Evolutionary conservation across 2,888 invertebrate species (phyloP), one percentile per base, ranked within the genome.

Genomic region (Melinaea menophilus): DNA sequence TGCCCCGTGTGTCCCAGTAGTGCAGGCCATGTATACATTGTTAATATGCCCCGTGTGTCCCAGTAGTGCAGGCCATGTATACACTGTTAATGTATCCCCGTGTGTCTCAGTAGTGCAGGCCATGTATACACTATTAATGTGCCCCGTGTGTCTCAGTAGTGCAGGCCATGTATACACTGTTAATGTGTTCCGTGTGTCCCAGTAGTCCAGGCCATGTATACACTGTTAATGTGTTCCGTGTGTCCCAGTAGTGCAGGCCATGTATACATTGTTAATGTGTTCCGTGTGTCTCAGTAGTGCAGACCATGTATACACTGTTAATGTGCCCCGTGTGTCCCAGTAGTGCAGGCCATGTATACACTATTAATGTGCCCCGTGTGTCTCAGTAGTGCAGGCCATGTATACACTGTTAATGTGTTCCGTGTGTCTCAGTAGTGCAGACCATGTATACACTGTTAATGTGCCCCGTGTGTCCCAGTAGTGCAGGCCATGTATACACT

Each of bases 401-500:
- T 93, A 22, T 22, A 22, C 22, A 22, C 22, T 22, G 0, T 22
- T 22, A 22, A 22, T 22, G 22, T 22, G 22, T 22, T 1, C 22
- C 22, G n/a, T 0, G 3, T 41, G 9, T 9, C 41, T 3, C 4
- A 37, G 51, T 67, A 75, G 75, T 74, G 55, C 73, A 73, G 74
- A 88, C 92, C 64, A 92, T 93, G 87, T 93, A 22, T 22, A 22
- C 22, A 22, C 22, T 22, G 0, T 22, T 22, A 22, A 22, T 22
- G 22, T 22, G 22, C 1, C 22, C 22, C 22, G 22, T 22, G 3
- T 41, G 9, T 9, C 41, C 2, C 4, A 37, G 51, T 67, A 75
- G 75, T 73, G 55, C 73, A 73, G 74, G 88, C 92, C 64, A 92
- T 93, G 87, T 93, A 93, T 63, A 91, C 94, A 64, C 92, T 94